A percentile compares a stretch with the other conserved stretches of the same genome.
Evolutionary conservation across 2,113 vertebrate species (phyloP).

Genomic region (Nibea albiflora): DNA sequence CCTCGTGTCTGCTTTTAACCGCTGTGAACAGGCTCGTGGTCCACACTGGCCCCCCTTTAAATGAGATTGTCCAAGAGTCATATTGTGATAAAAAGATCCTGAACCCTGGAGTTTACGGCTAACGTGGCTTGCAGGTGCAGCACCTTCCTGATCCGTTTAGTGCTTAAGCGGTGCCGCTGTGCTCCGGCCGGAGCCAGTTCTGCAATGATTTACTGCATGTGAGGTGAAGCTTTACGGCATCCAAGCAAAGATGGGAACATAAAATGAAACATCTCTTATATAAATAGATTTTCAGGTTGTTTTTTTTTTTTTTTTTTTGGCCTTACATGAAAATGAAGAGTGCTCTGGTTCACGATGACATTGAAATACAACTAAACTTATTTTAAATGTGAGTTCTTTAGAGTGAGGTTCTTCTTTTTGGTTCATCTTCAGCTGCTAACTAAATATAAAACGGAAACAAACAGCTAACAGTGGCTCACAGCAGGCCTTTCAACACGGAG

Average conservation of each 20-base stretch:
- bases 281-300: no score
- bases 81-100: slow-evolving; percentile 63
- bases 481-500: background rate
- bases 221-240: background rate
- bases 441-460: background rate
- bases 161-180: slow-evolving; percentile 20
- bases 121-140: slow-evolving; percentile 66
- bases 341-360: background rate
- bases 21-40: slow-evolving; percentile 20
- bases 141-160: slow-evolving; percentile 69
- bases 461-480: background rate
- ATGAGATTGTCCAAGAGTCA: slow-evolving; percentile 67
- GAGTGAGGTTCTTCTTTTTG: background rate
- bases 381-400: background rate
- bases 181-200: slow-evolving; percentile 22
- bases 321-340: background rate
- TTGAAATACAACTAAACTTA: no score
- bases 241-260: background rate
- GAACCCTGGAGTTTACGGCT: slow-evolving; percentile 29
- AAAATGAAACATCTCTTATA: background rate
- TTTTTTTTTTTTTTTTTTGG: background rate
- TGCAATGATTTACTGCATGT: background rate
- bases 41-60: slow-evolving; percentile 45
- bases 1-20: slow-evolving; percentile 45
- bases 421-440: background rate